Conservation (phyloP, 2,888 invertebrate genomes). For the Galeopsomyia nigrocyanea region DNA sequence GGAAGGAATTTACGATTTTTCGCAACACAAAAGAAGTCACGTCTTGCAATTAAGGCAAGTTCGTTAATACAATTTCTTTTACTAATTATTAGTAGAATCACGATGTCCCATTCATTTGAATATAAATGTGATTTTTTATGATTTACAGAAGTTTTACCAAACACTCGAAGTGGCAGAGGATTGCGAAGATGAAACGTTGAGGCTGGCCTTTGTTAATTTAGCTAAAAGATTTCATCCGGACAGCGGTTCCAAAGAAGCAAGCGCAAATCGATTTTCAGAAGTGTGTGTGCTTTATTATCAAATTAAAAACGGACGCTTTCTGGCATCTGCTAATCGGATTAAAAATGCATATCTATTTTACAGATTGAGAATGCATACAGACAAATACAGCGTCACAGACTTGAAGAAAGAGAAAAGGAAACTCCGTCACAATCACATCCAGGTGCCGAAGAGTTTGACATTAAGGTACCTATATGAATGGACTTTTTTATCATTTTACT, state of each 20-base stretch:
- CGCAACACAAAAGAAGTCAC: conserved; percentile 13
- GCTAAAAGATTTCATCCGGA: conserved; percentile 91
- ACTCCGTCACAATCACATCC: conserved; percentile 63
- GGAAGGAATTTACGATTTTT: conserved; percentile 1
- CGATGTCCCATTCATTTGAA: too few species aligned
- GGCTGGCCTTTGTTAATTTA: conserved; percentile 79
- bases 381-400: conserved; percentile 58
- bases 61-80: neutral
- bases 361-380: conserved; percentile 83
- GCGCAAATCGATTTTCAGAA: conserved; percentile 80
- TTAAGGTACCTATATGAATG: conserved; percentile 12
- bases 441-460: conserved; percentile 68
- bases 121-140: neutral
- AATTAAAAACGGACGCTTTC: too few species aligned
- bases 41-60: conserved; percentile 15
- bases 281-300: conserved; percentile 62
- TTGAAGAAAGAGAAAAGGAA: conserved; percentile 51
- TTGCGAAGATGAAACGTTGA: conserved; percentile 81
- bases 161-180: conserved; percentile 77
- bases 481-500: conserved; percentile 64
- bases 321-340: neutral
- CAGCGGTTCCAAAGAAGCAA: conserved; percentile 79
- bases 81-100: too few species aligned
- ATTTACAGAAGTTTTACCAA: conserved; percentile 76
- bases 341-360: conserved; percentile 10